These are phyloP conservation scores for Toxotes lorentzi DNA, from an alignment of 2,797 vertebrate genomes.

Conservation along the genomic window DNA sequence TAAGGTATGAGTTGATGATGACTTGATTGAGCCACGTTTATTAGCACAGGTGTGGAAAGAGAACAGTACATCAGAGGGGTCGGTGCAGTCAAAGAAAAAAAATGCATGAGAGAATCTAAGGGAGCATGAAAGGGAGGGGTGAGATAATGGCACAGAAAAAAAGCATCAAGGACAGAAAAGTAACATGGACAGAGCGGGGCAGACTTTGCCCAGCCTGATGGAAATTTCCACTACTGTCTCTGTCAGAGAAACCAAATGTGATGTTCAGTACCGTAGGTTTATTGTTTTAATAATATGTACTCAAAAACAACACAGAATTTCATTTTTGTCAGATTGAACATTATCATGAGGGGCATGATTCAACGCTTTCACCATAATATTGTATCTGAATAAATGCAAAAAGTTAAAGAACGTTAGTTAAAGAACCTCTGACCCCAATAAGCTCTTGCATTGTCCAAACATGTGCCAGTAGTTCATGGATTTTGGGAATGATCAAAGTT, in stretches of 20 bases:
- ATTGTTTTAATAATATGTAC: not conserved
- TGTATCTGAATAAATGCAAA: not conserved
- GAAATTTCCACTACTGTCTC: conserved; percentile 35
- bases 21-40: not conserved
- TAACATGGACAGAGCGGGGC: not conserved
- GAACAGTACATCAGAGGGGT: not conserved
- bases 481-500: too few species aligned
- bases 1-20: not conserved
- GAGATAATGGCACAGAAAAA: conserved; percentile 9
- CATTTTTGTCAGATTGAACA: not conserved
- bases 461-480: too few species aligned
- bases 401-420: too few species aligned
- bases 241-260: not conserved
- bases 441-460: too few species aligned
- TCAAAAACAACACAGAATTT: not conserved
- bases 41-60: conserved; percentile 3
- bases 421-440: too few species aligned
- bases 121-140: not conserved
- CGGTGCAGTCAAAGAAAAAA: not conserved
- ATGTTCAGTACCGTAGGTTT: not conserved
- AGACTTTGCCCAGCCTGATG: conserved; percentile 46
- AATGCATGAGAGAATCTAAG: conserved; percentile 3
- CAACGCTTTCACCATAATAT: not conserved
- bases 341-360: too few species aligned
- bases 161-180: conserved; percentile 16